phyloP scores from a whole-genome alignment of 1,140 invertebrate genomes.

The Fopius arisanus region DNA sequence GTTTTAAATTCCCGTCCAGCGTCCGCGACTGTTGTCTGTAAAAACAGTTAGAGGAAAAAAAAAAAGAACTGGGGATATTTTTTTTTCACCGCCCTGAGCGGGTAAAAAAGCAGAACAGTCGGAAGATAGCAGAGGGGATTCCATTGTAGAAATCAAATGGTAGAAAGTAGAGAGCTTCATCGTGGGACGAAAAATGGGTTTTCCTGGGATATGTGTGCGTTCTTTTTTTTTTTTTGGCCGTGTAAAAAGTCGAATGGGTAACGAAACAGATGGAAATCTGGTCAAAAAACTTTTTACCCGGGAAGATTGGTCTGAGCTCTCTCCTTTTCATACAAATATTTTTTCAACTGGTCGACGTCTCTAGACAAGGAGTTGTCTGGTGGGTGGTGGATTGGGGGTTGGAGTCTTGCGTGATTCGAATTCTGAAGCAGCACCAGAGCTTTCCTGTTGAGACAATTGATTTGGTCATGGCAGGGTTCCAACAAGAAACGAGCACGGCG shows the following conservation, averaged over 20 bases:
- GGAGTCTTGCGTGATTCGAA: slow-evolving; percentile 39
- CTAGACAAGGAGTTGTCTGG: not conserved
- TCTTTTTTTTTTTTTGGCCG: not conserved
- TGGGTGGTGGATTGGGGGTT: not conserved
- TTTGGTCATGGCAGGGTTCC: slow-evolving; percentile 45
- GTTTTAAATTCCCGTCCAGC: not conserved
- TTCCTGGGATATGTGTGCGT: not conserved
- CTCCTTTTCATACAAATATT: slow-evolving; percentile 2
- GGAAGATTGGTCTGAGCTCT: not conserved
- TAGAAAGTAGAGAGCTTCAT: not conserved
- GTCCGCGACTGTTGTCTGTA: not conserved
- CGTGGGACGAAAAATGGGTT: not conserved
- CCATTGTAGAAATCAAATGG: not conserved
- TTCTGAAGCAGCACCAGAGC: slow-evolving; percentile 39
- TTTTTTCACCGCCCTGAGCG: not conserved
- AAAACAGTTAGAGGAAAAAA: not conserved
- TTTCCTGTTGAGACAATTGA: slow-evolving; percentile 43
- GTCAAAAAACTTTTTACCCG: slow-evolving; percentile 3
- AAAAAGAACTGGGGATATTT: not conserved
- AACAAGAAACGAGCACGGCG: slow-evolving; percentile 21
- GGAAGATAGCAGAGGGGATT: not conserved
- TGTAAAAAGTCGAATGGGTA: not conserved
- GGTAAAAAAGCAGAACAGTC: not conserved
- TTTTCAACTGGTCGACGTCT: not conserved
- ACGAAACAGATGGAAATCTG: slow-evolving; percentile 1